Evolutionary conservation across 2,888 invertebrate genomes (phyloP), one percentile per base, ranked within the genome.

Genomic region (Volucella zonaria): DNA sequence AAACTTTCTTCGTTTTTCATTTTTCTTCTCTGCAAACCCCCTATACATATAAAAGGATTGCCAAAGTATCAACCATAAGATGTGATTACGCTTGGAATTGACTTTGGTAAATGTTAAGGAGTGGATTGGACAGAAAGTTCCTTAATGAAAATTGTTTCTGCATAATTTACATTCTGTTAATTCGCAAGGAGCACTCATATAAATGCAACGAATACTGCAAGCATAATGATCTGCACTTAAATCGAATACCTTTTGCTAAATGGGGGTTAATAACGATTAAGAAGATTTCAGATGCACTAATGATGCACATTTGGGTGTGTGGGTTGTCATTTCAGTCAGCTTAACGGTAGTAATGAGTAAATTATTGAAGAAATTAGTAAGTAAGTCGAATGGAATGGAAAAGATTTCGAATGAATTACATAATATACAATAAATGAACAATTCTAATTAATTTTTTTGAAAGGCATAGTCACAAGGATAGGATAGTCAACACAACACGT

Each of bases 61-160:
- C 56, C 58, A 64, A 47, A 38, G 71, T 52, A 54, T 47, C 52
- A 67, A 42, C 47, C 67, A 49, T 74, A 54, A 47, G 62, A 74
- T 79, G 67, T 74, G 73, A 74, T 80, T 80, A 74, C 66, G 74
- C 67, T 79, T 79, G 45, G 40, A 73, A 79, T 79, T 68, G 61
- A 61, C 79, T 67, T 67, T 54, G 67, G 66, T 74, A 74, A 61
- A 59, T 56, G 67, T 18, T 80, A 61, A 68, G 58, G 59, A 73
- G 70, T 73, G 47, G 67, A 80, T 80, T 75, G 61, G 8, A 80
- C 74, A 15, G 73, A 67, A 67, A 80, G 61, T 80, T 80, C 43
- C 67, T 18, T 80, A 80, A 80, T 80, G 79, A 49, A 80, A 68
- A 80, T 68, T 56, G 67, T 49, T 80, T 74, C 56, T 74, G 79